phyloP scores from a whole-genome alignment of 2,113 vertebrate genomes.

The Epinephelus cyanopodus region DNA sequence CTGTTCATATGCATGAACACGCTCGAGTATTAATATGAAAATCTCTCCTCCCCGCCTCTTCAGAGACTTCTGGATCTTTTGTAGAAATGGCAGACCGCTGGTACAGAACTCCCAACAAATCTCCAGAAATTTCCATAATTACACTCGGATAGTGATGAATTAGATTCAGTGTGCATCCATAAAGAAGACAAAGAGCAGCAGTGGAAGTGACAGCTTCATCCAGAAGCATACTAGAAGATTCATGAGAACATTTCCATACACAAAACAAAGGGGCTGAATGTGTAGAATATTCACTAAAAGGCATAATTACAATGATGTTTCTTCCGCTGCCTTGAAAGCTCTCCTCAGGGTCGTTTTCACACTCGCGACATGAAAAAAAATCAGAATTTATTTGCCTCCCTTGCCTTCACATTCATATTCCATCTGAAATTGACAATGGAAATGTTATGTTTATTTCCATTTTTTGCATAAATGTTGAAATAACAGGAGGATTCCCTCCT shows the following conservation, averaged over 20 bases:
- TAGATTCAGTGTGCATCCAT: constrained; percentile 52
- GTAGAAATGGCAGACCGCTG: constrained; percentile 47
- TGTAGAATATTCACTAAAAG: constrained; percentile 64
- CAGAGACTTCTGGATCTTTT: constrained; percentile 50
- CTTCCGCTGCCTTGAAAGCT: constrained; percentile 46
- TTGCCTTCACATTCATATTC: constrained; percentile 40
- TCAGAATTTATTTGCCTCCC: constrained; percentile 43
- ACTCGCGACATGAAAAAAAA: constrained; percentile 33
- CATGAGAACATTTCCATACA: constrained; percentile 67
- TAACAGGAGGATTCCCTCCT: constrained; percentile 9
- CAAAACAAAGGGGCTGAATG: constrained; percentile 60
- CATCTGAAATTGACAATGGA: constrained; percentile 18
- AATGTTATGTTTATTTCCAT: constrained; percentile 49
- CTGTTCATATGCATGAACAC: constrained; percentile 54
- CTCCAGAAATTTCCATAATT: constrained; percentile 73
- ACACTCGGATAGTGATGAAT: constrained; percentile 67
- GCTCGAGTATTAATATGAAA: constrained; percentile 49
- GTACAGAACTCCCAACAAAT: constrained; percentile 63
- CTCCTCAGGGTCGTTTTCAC: constrained; percentile 56
- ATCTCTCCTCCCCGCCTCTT: constrained; percentile 21
- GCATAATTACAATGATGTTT: constrained; percentile 61
- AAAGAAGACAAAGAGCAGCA: constrained; percentile 61
- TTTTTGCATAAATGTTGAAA: constrained; percentile 5
- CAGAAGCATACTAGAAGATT: constrained; percentile 63
- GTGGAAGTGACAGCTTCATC: constrained; percentile 71